Evolutionary conservation across 2,797 vertebrate species (phyloP), one percentile per base, ranked within the genome.

Genomic region (Enteromius afrohamiltoni): DNA sequence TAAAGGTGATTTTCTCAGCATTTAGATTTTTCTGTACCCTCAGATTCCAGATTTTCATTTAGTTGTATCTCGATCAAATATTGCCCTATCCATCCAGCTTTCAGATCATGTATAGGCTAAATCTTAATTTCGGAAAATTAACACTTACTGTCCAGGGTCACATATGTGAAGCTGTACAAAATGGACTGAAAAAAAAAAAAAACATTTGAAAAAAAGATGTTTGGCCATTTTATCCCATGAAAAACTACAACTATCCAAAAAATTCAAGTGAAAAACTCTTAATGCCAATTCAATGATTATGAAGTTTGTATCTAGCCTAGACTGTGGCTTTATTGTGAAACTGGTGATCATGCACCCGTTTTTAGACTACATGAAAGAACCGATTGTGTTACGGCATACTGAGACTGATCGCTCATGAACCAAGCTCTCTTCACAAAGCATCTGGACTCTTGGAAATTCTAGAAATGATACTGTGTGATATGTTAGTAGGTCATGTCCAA

Each of bases 311-410:
- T 81, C 47, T 81, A 23, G 49, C 55, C 49, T 67, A 87, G 65
- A 90, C 83, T 71, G 76, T 64, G 51, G 64, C 84, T 86, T 90
- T 88, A 87, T 91, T 91, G 85, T 53, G 81, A 86, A 89, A 80
- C 79, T 83, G 77, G 34, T 40, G 69, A 90, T 85, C 89, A 86
- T 88, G 87, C 78, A 86, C 82, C 55, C 83, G 85, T 69, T 91
- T 89, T 90, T 75, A 86, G 87, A 90, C 53, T 87, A 93, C 86
- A 67, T 82, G 82, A 91, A 89, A 87, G 86, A 83, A 84, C 86
- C 78, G 77, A 91, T 90, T 89, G 89, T 88, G 75, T 91, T 88
- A 87, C 85, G 89, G 91, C 88, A 86, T 88, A 91, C 89, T 88
- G 62, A 88, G 89, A 91, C 90, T 92, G 88, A 13, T 21, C 79